Conservation (phyloP, 1,140 invertebrate species). For the Dreissena polymorpha region DNA sequence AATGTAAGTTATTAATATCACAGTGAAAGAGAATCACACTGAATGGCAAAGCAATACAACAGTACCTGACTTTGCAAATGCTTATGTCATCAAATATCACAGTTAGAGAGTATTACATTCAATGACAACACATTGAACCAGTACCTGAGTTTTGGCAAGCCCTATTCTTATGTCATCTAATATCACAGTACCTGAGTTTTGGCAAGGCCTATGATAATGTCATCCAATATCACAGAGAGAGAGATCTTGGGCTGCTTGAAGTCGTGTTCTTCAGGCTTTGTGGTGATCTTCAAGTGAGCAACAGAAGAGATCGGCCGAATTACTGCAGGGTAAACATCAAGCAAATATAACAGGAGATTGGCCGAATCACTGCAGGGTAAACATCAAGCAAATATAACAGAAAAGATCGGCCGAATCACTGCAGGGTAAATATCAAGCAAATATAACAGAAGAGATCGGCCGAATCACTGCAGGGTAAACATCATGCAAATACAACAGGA, state of each 20-base stretch:
- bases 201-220: constrained; percentile 85
- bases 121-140: no score
- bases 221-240: constrained; percentile 92
- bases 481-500: constrained; percentile 83
- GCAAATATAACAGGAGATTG: constrained; percentile 86
- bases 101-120: no score
- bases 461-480: constrained; percentile 87
- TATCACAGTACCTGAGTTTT: constrained; percentile 77
- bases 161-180: not conserved
- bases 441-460: constrained; percentile 92
- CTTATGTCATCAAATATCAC: no score
- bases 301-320: constrained; percentile 95
- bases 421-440: constrained; percentile 73
- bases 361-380: no score
- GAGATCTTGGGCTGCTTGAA: constrained; percentile 94
- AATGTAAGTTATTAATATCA: no score
- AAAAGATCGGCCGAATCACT: constrained; percentile 97
- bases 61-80: no score
- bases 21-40: no score
- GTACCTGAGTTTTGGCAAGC: not conserved
- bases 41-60: no score
- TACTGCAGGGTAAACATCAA: constrained; percentile 83
- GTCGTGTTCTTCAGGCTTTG: constrained; percentile 94
- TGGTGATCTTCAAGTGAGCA: constrained; percentile 93
- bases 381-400: no score